Evolutionary conservation across 30 jellyfish, hydroid and myxozoan species (phyloP).

Genomic region (Pseudorhiza aurosa): DNA sequence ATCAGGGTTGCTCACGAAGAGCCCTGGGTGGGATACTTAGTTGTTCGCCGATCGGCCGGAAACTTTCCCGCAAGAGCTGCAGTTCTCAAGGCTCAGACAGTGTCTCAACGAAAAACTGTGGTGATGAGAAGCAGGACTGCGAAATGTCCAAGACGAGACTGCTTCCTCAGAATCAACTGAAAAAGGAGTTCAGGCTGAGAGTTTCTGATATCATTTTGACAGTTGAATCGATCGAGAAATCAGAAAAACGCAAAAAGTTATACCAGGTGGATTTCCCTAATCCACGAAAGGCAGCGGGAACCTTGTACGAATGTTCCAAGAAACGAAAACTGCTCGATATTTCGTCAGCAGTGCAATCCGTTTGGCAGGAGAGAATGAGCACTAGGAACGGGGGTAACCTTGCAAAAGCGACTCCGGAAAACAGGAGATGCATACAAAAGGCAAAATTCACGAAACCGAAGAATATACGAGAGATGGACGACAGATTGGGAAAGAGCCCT

Average conservation of each 20-base stretch:
- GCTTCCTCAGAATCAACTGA: conserved; percentile 1
- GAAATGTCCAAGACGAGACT: background rate
- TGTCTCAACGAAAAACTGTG: background rate
- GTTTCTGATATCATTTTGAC: conserved; percentile 1
- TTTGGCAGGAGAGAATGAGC: background rate
- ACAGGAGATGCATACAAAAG: background rate
- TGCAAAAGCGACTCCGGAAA: background rate
- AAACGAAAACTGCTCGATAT: conserved; percentile 10
- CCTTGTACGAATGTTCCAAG: background rate
- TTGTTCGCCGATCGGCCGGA: background rate
- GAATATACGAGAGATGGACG: conserved; percentile 1
- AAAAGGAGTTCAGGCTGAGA: background rate
- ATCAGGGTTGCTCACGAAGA: background rate
- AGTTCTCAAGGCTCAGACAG: background rate
- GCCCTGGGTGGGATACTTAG: background rate
- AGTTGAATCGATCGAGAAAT: background rate
- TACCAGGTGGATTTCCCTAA: background rate
- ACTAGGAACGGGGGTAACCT: background rate
- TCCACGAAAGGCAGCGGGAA: background rate
- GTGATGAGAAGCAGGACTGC: background rate
- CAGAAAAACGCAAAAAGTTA: background rate
- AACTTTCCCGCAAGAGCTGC: too few species aligned
- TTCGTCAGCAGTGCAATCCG: background rate
- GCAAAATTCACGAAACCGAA: background rate
- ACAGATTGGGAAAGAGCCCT: conserved; percentile 4